phyloP scores from a whole-genome alignment of 2,113 vertebrate species.

The Polyodon spathula region DNA sequence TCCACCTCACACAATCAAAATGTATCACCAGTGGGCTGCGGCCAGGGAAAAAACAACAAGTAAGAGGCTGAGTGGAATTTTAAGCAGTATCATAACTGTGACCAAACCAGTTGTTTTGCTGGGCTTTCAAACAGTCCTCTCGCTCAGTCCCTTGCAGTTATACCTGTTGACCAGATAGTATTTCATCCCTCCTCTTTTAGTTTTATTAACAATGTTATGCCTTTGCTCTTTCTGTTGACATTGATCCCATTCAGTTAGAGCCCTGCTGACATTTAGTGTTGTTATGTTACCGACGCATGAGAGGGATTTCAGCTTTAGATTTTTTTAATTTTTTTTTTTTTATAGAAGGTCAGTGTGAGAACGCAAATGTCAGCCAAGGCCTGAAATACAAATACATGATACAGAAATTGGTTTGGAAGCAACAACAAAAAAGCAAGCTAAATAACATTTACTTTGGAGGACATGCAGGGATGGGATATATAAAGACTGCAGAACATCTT shows the following conservation, averaged over 20 bases:
- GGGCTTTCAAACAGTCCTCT: neutral
- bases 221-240: conserved; percentile 24
- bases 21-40: too few species aligned
- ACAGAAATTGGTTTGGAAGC: neutral
- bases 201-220: conserved; percentile 9
- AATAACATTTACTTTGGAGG: neutral
- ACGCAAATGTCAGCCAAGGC: conserved; percentile 16
- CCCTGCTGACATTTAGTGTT: conserved; percentile 26
- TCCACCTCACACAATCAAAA: neutral
- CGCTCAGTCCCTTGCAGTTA: neutral
- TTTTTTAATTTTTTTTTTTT: conserved; percentile 18
- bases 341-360: conserved; percentile 20
- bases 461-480: neutral
- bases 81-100: too few species aligned
- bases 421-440: neutral
- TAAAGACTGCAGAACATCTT: neutral
- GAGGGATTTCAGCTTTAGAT: conserved; percentile 17
- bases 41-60: too few species aligned
- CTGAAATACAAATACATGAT: too few species aligned
- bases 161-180: neutral
- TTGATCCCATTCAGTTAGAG: conserved; percentile 21
- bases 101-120: too few species aligned
- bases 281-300: conserved; percentile 19
- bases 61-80: too few species aligned
- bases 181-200: conserved; percentile 5